Evolutionary conservation across 2,888 invertebrate genomes (phyloP).

Genomic region (Plebejus argus): DNA sequence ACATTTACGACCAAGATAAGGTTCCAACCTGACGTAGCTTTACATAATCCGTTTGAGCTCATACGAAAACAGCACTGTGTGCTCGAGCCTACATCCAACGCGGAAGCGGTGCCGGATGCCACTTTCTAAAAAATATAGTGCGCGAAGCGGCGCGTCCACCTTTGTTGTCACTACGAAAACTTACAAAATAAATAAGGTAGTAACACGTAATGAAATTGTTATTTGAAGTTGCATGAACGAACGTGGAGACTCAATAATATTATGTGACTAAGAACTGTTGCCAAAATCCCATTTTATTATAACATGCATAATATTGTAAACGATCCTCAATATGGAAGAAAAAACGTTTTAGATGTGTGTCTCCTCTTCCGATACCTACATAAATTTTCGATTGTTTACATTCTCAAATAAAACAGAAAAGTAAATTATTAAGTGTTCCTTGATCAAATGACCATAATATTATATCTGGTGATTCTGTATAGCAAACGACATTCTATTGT

Average conservation of each 20-base stretch:
- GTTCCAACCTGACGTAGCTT: background rate
- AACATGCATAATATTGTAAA: too few species aligned
- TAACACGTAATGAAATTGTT: background rate
- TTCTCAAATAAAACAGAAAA: background rate
- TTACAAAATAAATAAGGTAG: background rate
- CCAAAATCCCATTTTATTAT: too few species aligned
- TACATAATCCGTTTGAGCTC: conserved; percentile 15
- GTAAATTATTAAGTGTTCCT: background rate
- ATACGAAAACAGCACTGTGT: conserved; percentile 51
- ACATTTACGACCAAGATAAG: background rate
- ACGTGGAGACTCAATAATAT: background rate
- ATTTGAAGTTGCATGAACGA: background rate
- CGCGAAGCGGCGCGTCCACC: conserved; percentile 47
- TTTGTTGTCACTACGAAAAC: background rate
- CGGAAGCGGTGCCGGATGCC: conserved; percentile 75
- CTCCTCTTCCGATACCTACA: background rate
- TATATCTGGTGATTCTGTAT: background rate
- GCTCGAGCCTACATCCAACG: conserved; percentile 54
- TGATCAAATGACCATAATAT: background rate
- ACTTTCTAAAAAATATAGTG: conserved; percentile 78
- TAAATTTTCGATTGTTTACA: background rate
- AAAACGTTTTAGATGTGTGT: too few species aligned
- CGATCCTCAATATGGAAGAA: too few species aligned
- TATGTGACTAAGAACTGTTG: too few species aligned
- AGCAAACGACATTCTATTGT: conserved; percentile 8